phyloP scores from a whole-genome alignment of 2,113 vertebrate species.

The Polyodon spathula region DNA sequence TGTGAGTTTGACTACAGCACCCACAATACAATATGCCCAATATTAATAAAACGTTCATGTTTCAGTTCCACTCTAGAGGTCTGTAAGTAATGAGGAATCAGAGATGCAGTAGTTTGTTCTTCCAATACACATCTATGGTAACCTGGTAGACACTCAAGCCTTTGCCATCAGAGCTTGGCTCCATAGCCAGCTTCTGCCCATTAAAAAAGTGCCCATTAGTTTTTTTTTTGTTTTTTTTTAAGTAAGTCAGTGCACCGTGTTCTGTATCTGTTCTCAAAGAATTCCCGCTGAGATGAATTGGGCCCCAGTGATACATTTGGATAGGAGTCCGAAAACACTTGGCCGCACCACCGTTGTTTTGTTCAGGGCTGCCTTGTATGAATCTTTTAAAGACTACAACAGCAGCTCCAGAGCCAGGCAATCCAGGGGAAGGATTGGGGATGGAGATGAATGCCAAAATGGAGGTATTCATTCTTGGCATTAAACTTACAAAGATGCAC shows the following conservation, averaged over 20 bases:
- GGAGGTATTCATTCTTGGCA: constrained; percentile 7
- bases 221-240: constrained; percentile 3
- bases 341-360: constrained; percentile 20
- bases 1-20: too few relatives aligned
- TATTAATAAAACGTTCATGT: too few relatives aligned
- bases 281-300: constrained; percentile 24
- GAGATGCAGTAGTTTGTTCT: too few relatives aligned
- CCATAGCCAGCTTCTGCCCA: background rate
- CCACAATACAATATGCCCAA: too few relatives aligned
- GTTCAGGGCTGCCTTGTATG: constrained; percentile 12
- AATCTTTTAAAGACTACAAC: constrained; percentile 28
- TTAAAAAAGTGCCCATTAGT: too few relatives aligned
- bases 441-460: background rate
- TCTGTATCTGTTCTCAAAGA: constrained; percentile 20
- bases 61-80: too few relatives aligned
- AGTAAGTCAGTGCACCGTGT: constrained; percentile 1
- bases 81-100: too few relatives aligned
- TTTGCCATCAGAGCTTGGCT: too few relatives aligned
- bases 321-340: constrained; percentile 24
- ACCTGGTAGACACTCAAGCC: too few relatives aligned
- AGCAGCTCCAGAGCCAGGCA: constrained; percentile 21
- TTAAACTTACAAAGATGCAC: background rate
- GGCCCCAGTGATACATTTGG: constrained; percentile 26
- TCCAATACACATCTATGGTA: too few relatives aligned
- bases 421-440: background rate